Conservation (phyloP, 2,888 invertebrate genomes). For the Lasioglossum calceatum region DNA sequence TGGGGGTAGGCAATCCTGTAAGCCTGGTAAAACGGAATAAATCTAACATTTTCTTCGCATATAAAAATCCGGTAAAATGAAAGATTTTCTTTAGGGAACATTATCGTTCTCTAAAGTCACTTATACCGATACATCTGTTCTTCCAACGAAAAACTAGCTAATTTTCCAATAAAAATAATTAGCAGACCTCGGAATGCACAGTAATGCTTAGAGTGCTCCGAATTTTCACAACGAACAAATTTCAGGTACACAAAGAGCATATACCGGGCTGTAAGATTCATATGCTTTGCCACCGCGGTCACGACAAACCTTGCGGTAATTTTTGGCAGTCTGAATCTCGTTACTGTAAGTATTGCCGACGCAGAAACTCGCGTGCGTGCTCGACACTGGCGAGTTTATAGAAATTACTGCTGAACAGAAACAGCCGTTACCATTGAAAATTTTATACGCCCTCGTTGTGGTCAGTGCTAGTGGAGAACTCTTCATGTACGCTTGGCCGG, state of each 20-base stretch:
- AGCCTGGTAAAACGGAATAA: no score
- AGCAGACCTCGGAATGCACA: no score
- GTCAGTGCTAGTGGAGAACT: constrained; percentile 72
- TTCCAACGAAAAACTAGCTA: no score
- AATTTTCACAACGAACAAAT: not conserved
- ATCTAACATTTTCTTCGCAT: no score
- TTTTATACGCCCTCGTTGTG: constrained; percentile 63
- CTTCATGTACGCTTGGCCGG: constrained; percentile 75
- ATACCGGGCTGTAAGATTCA: not conserved
- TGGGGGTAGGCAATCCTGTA: no score
- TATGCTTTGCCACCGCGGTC: constrained; percentile 24
- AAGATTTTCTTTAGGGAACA: no score
- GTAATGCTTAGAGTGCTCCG: no score
- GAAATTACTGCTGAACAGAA: constrained; percentile 48
- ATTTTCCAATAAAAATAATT: no score
- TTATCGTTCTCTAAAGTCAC: no score
- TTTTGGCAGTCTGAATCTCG: constrained; percentile 47
- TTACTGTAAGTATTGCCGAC: constrained; percentile 33
- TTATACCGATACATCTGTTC: no score
- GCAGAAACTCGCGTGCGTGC: not conserved
- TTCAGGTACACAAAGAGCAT: constrained; percentile 25
- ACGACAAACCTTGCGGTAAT: constrained; percentile 36
- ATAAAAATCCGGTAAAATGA: no score
- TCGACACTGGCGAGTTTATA: not conserved
- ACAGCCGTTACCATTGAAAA: constrained; percentile 67